Evolutionary conservation across 92 coral and sea anemone genomes (phyloP).

Genomic region (Phenganax subtilis): DNA sequence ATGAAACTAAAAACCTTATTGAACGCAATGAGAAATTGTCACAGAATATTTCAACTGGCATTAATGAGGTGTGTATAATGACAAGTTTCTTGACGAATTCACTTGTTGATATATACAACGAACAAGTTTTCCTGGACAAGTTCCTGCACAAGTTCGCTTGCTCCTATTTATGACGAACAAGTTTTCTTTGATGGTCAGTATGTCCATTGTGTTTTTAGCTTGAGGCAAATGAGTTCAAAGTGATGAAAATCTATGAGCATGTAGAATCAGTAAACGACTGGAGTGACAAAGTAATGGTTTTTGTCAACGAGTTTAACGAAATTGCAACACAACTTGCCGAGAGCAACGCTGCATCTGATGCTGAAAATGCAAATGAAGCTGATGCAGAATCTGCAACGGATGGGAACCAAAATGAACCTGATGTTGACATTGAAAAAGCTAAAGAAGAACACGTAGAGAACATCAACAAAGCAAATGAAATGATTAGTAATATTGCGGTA

Average conservation of each 20-base stretch:
- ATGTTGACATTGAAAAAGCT: not conserved
- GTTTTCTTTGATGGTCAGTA: not conserved
- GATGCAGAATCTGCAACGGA: not conserved
- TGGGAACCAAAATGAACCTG: not conserved
- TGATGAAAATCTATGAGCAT: constrained; percentile 8
- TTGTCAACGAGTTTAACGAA: constrained; percentile 16
- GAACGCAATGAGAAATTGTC: constrained; percentile 8
- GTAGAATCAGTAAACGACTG: constrained; percentile 17
- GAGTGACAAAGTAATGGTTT: not conserved
- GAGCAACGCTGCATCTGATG: not conserved
- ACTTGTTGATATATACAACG: no score
- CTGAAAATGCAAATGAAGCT: not conserved
- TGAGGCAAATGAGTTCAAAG: constrained; percentile 16
- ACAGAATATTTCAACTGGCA: constrained; percentile 7
- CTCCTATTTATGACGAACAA: not conserved
- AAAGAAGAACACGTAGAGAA: not conserved
- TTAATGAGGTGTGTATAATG: constrained; percentile 21
- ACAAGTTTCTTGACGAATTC: no score
- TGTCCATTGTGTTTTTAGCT: constrained; percentile 9
- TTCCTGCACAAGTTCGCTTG: not conserved
- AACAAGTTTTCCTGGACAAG: not conserved
- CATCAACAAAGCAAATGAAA: not conserved
- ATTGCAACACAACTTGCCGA: not conserved
- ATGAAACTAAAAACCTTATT: constrained; percentile 6
- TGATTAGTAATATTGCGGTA: constrained; percentile 32